A percentile compares a stretch with the other conserved stretches of the same genome.
phyloP scores from a whole-genome alignment of 2,797 vertebrate species.

The Phaenicophaeus curvirostris region DNA sequence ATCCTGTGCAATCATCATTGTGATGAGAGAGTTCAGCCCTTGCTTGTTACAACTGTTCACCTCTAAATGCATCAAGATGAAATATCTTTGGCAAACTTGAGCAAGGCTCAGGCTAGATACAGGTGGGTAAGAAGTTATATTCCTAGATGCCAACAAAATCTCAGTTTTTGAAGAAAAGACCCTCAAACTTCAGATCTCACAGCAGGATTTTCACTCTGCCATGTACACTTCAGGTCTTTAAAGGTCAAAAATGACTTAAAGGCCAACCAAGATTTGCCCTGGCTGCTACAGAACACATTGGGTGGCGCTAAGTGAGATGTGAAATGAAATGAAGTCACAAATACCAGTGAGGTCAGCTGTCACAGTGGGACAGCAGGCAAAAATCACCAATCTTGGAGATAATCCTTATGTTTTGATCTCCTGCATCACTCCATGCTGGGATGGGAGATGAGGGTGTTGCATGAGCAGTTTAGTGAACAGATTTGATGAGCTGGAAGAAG shows the following conservation, averaged over 20 bases:
- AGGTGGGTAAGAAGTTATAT: background rate
- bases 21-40: background rate
- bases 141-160: background rate
- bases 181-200: background rate
- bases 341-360: background rate
- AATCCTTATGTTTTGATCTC: background rate
- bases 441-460: background rate
- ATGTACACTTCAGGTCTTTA: background rate
- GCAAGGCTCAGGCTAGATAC: background rate
- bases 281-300: background rate
- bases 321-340: background rate
- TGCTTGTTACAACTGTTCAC: background rate
- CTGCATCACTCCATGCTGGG: background rate
- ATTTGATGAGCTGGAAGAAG: background rate
- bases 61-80: background rate
- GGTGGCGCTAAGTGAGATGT: background rate
- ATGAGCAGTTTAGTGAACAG: background rate
- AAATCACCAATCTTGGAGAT: background rate
- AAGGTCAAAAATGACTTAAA: slow-evolving; percentile 27
- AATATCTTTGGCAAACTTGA: background rate
- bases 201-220: background rate
- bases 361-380: background rate
- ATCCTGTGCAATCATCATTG: background rate
- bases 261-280: background rate
- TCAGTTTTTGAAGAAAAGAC: background rate